phyloP scores from a whole-genome alignment of 35 echinoderm and acorn worm genomes.

The Lytechinus pictus region DNA sequence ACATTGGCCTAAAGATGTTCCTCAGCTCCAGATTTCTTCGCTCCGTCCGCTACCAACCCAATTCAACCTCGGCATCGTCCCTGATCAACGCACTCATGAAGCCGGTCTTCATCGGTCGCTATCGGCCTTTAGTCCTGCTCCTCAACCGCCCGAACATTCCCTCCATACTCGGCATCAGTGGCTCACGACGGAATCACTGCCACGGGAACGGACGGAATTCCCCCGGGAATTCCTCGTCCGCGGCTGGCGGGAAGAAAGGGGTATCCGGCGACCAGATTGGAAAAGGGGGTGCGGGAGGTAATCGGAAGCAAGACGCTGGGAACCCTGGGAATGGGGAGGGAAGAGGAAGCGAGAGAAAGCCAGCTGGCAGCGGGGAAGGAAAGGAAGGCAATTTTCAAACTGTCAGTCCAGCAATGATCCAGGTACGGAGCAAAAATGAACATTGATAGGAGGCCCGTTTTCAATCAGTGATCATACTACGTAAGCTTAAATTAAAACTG shows the following conservation, averaged over 20 bases:
- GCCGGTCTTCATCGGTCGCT: slow-evolving; percentile 6
- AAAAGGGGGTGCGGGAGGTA: background rate
- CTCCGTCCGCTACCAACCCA: slow-evolving; percentile 26
- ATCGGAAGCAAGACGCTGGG: background rate
- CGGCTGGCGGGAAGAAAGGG: background rate
- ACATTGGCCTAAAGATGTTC: background rate
- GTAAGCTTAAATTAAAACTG: too few species aligned
- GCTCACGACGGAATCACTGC: background rate
- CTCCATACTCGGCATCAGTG: background rate
- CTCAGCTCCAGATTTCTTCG: slow-evolving; percentile 36
- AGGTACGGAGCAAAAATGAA: background rate
- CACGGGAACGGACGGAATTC: background rate
- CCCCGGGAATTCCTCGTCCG: background rate
- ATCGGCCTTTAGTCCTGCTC: background rate
- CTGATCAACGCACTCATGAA: slow-evolving; percentile 31
- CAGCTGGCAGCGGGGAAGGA: background rate
- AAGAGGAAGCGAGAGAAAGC: background rate
- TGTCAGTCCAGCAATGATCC: slow-evolving; percentile 5
- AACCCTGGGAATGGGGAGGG: background rate
- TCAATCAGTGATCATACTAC: too few species aligned
- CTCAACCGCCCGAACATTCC: background rate
- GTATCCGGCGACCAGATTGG: background rate
- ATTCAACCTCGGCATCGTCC: background rate
- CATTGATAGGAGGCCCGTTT: too few species aligned
- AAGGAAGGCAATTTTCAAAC: background rate